A percentile compares a stretch with the other conserved stretches of the same genome.
These are phyloP conservation scores for Macrotrachela quadricornifera DNA, from an alignment of 1,140 invertebrate species.

Conservation along the genomic window DNA sequence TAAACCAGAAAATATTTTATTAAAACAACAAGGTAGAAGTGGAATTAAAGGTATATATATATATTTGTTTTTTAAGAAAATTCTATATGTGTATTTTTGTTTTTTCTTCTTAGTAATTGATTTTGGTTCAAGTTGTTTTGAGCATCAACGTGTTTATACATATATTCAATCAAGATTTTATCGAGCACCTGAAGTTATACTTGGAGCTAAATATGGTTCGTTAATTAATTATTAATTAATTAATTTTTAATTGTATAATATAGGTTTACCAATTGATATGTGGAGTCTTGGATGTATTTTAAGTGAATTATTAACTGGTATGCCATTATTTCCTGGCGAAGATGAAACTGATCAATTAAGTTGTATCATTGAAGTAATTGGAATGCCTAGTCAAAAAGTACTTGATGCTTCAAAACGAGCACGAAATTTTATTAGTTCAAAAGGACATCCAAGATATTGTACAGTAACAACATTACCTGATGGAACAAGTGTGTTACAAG, in stretches of 20 bases:
- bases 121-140: slow-evolving; percentile 96
- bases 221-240: too few relatives aligned
- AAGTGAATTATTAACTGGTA: slow-evolving; percentile 74
- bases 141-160: slow-evolving; percentile 87
- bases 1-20: slow-evolving; percentile 80
- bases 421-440: slow-evolving; percentile 65
- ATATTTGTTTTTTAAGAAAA: too few relatives aligned
- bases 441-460: slow-evolving; percentile 86
- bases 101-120: slow-evolving; percentile 49
- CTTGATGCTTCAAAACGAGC: slow-evolving; percentile 74
- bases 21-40: slow-evolving; percentile 91
- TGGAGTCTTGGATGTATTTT: slow-evolving; percentile 95
- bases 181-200: slow-evolving; percentile 89
- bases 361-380: slow-evolving; percentile 87
- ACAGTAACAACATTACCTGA: slow-evolving; percentile 60
- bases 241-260: too few relatives aligned
- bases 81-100: too few relatives aligned
- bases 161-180: slow-evolving; percentile 99
- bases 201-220: slow-evolving; percentile 83
- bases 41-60: slow-evolving; percentile 53
- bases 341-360: slow-evolving; percentile 96
- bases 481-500: slow-evolving; percentile 60
- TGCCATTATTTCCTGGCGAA: slow-evolving; percentile 84
- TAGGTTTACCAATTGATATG: slow-evolving; percentile 72
- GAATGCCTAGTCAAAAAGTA: slow-evolving; percentile 79